Base-by-base conservation (phyloP, 2,113 vertebrate species). In the Neodontobutis hainanensis region DNA sequence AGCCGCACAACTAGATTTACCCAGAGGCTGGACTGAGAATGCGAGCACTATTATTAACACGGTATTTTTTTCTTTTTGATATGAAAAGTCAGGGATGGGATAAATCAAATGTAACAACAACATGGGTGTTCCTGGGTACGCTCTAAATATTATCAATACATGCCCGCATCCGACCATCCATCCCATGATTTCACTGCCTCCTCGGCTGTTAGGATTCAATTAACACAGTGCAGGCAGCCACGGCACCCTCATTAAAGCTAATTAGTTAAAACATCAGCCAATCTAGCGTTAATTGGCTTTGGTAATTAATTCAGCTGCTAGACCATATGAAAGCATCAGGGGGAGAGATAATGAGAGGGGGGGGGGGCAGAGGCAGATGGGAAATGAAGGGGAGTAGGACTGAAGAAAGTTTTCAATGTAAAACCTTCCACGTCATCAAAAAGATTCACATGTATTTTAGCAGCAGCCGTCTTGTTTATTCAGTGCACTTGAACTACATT, bases 231-330 rank as follows among this genome's bases (percentile, higher is more conserved):
- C 95, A 94, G 92, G 93, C 93, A 94, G 94, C 95, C 94, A 93
- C 93, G 92, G 94, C 94, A 93, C 90, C 94, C 94, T 95, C 94
- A 96, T 98, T 98, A 98, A 95, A 94, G 93, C 93, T 96, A 97
- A 99, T 98, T 98, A 98, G 97, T 98, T 98, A 98, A 99, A 99
- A 98, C 97, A 98, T 98, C 96, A 94, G 94, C 94, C 95, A 96
- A 96, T 97, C 97, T 96, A 97, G 94, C 96, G 93, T 95, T 97
- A 97, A 97, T 98, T 96, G 97, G 95, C 93, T 95, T 94, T 94
- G 94, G 96, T 98, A 99, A 99, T 98, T 96, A 98, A 98, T 98
- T 97, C 95, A 93, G 90, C 91, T 91, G 92, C 93, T 94, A 91
- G 91, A 93, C 92, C 94, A 91, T 95, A 93, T 91, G 93, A 87